Evolutionary conservation across 2,888 invertebrate genomes (phyloP).

Genomic region (Steinernema scapterisci): DNA sequence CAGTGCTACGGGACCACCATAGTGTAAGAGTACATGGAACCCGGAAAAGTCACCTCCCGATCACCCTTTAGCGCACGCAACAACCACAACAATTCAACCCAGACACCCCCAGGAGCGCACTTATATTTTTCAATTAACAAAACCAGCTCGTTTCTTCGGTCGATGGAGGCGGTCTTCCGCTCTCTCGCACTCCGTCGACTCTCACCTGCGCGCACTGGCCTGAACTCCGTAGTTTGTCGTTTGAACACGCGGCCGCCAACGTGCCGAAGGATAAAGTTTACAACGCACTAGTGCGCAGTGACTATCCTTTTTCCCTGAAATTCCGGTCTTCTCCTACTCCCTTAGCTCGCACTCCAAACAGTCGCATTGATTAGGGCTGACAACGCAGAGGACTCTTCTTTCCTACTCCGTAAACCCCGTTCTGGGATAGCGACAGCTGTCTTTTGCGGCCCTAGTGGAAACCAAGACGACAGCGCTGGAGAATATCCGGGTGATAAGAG

Average conservation of each 20-base stretch:
- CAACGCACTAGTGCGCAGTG: no score
- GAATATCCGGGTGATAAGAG: no score
- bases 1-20: no score
- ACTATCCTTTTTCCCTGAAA: background rate
- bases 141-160: constrained; percentile 20
- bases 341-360: background rate
- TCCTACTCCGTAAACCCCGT: no score
- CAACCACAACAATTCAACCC: background rate
- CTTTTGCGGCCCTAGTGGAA: background rate
- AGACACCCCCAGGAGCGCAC: background rate
- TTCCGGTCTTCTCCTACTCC: background rate
- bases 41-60: no score
- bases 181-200: background rate
- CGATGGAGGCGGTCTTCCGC: background rate
- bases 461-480: no score
- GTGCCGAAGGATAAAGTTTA: background rate
- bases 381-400: background rate
- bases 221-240: constrained; percentile 10
- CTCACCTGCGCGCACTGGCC: background rate
- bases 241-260: background rate
- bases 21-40: no score
- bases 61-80: background rate
- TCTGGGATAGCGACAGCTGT: constrained; percentile 23
- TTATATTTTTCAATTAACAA: background rate
- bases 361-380: constrained; percentile 1